phyloP scores from a whole-genome alignment of 2,888 invertebrate species.

The Parelbella ahira region DNA sequence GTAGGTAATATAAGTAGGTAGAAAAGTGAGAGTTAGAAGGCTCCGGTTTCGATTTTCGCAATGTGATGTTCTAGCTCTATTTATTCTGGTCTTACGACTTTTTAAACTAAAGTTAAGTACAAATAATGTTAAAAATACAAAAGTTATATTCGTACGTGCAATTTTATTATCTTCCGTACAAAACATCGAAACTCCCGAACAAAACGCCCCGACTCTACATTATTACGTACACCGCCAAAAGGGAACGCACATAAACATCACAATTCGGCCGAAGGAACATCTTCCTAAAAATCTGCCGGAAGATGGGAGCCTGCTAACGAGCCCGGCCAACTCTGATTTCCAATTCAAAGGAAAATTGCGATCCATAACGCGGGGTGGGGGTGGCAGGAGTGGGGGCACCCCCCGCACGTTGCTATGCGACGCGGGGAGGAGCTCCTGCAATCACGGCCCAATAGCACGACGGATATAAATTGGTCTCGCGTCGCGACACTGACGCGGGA shows the following conservation, averaged over 20 bases:
- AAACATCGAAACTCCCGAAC: neutral
- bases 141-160: no score
- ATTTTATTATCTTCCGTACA: no score
- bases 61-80: no score
- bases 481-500: slow-evolving; percentile 68
- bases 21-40: no score
- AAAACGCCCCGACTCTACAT: slow-evolving; percentile 10
- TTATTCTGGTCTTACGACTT: no score
- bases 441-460: slow-evolving; percentile 81
- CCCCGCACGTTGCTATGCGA: slow-evolving; percentile 82
- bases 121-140: no score
- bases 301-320: slow-evolving; percentile 73
- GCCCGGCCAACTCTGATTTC: slow-evolving; percentile 78
- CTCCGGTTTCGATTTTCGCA: no score
- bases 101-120: no score
- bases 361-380: slow-evolving; percentile 72
- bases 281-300: slow-evolving; percentile 70
- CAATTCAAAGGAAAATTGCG: slow-evolving; percentile 82
- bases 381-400: slow-evolving; percentile 46
- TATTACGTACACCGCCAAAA: no score
- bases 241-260: slow-evolving; percentile 48
- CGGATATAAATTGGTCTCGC: slow-evolving; percentile 80
- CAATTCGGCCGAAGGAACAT: slow-evolving; percentile 42
- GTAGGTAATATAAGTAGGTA: no score
- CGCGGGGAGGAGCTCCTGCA: slow-evolving; percentile 83